phyloP scores from a whole-genome alignment of 2,113 vertebrate genomes.

The Charadrius vociferus region DNA sequence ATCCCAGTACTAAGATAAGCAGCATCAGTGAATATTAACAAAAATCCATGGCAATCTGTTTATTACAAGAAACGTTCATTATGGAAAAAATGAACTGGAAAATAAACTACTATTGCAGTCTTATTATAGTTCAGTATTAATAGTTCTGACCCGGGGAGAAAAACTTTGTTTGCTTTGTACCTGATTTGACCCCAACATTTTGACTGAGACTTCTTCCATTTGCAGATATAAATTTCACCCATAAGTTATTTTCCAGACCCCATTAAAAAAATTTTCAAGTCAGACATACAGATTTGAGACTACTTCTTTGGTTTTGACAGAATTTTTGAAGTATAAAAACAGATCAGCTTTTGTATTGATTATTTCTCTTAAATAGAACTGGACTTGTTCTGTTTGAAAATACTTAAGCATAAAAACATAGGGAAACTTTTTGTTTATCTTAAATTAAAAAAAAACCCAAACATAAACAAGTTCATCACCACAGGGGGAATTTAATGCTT shows the following conservation, averaged over 20 bases:
- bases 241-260: not conserved
- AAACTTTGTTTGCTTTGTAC: not conserved
- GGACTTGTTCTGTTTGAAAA: not conserved
- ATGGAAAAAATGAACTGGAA: not conserved
- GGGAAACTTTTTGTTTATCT: not conserved
- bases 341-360: not conserved
- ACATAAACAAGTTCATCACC: not conserved
- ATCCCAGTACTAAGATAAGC: not conserved
- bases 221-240: not conserved
- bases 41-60: not conserved
- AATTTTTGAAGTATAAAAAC: not conserved
- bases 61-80: not conserved
- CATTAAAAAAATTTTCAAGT: not conserved
- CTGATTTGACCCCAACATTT: not conserved
- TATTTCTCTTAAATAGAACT: not conserved
- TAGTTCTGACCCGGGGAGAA: not conserved
- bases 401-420: not conserved
- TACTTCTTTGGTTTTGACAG: not conserved
- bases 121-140: not conserved
- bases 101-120: not conserved
- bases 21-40: not conserved
- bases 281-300: not conserved
- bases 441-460: not conserved
- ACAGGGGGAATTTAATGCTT: not conserved
- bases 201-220: not conserved